Percentiles rank a stretch among this genome's conserved stretches.
Conservation (phyloP, 2,113 vertebrate species). For the Tautogolabrus adspersus region DNA sequence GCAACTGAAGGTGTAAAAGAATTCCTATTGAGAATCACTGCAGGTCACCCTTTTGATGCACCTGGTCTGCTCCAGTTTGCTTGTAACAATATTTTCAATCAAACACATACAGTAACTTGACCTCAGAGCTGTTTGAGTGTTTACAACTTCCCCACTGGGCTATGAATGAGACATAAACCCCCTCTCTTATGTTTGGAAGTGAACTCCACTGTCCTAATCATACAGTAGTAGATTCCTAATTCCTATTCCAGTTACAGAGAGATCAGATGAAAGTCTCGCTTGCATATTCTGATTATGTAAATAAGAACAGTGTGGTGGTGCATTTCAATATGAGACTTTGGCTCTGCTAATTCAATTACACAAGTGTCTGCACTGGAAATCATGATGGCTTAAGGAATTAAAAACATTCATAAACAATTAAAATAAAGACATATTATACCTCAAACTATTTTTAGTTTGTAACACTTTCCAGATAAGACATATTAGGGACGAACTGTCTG, state of each 20-base stretch:
- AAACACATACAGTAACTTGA: slow-evolving; percentile 11
- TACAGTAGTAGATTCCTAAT: slow-evolving; percentile 47
- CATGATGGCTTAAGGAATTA: slow-evolving; percentile 7
- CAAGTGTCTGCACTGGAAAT: background rate
- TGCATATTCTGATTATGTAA: slow-evolving; percentile 62
- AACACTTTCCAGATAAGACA: background rate
- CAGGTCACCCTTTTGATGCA: background rate
- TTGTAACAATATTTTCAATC: background rate
- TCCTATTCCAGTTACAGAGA: slow-evolving; percentile 39
- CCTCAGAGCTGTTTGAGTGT: slow-evolving; percentile 21
- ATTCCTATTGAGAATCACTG: background rate
- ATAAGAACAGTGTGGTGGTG: slow-evolving; percentile 40
- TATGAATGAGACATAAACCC: slow-evolving; percentile 4
- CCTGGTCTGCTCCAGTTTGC: background rate
- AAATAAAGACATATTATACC: background rate
- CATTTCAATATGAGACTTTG: slow-evolving; percentile 54
- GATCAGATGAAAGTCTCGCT: slow-evolving; percentile 53
- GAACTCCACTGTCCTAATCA: slow-evolving; percentile 44
- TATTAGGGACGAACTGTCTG: background rate
- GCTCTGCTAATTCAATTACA: slow-evolving; percentile 50
- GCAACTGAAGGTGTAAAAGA: background rate
- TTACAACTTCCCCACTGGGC: slow-evolving; percentile 11
- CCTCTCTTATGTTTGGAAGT: slow-evolving; percentile 13
- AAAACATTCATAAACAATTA: slow-evolving; percentile 11
- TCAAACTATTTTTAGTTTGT: background rate